Conservation (phyloP, 1,140 invertebrate genomes). For the silkworm (Bombyx mori) region DNA sequence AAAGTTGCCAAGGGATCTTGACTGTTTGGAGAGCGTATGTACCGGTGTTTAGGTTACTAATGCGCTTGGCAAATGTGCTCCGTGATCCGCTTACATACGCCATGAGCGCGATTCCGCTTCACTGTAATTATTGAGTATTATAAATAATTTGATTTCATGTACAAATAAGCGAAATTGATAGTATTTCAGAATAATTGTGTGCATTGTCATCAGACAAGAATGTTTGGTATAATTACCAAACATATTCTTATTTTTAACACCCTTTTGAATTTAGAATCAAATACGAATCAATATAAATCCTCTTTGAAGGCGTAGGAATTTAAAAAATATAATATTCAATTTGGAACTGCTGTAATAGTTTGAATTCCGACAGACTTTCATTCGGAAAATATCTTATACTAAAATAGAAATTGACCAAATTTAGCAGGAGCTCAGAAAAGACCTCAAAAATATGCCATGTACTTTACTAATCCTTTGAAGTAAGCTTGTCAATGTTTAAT, state of each 20-base stretch:
- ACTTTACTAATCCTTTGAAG: neutral
- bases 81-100: constrained; percentile 35
- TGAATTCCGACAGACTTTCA: no score
- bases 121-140: constrained; percentile 21
- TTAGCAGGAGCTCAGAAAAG: no score
- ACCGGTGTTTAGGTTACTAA: constrained; percentile 35
- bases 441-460: no score
- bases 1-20: constrained; percentile 13
- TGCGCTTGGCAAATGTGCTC: constrained; percentile 34
- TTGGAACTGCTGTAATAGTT: no score
- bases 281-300: neutral
- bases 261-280: constrained; percentile 6
- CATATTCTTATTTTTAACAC: no score
- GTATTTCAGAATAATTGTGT: no score
- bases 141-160: neutral
- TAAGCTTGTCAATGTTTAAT: neutral
- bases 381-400: no score
- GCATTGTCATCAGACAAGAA: no score
- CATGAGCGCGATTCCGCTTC: constrained; percentile 12
- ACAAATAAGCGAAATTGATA: no score
- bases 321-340: neutral
- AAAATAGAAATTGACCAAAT: no score
- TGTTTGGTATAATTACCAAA: no score
- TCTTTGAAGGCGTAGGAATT: constrained; percentile 3
- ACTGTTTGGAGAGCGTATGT: constrained; percentile 16